Base-by-base conservation (phyloP, 2,113 vertebrate genomes). In the Bombycilla garrulus region DNA sequence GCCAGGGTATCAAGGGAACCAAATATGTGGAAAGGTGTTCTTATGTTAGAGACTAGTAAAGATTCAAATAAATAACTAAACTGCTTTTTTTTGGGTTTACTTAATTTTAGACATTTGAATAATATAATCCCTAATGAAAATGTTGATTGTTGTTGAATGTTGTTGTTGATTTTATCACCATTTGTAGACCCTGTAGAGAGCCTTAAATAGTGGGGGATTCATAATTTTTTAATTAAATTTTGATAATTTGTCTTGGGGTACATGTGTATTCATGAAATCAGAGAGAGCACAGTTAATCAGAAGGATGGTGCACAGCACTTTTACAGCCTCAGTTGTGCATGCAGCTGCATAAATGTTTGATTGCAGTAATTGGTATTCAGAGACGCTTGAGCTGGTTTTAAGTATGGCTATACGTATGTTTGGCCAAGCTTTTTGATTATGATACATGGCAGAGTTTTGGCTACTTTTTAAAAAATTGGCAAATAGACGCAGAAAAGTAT, bases 21-120 rank as follows among this genome's bases (percentile, higher is more conserved):
- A 36, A 42, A n/a, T 28, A 5, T 76, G 20, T 65, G 70, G n/a
- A 80, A 81, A 60, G 16, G 16, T 81, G 35, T 56, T 79, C 56
- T 85, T 66, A 16, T 64, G 60, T 58, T 76, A 44, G 61, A 93
- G 57, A 56, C 51, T 53, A 82, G 69, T 91, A 93, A 93, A 94
- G 77, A 87, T 36, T 18, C 70, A 93, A 78, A 85, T 86, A 93
- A 92, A 42, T 79, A 89, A 67, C 80, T 73, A 15, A 85, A 79
- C 22, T 29, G 44, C 24, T 79, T 71, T 95, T 95, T 62, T 78
- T 71, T 81, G 36, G 70, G 15, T 86, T 95, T 91, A 86, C 71
- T 91, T 79, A 81, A 79, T 78, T 89, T 81, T 58, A 90, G 58
- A 48, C 22, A 36, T 90, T 93, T 86, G 88, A 88, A 66, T 81